Evolutionary conservation across 2,888 invertebrate species (phyloP), one percentile per base, ranked within the genome.

Genomic region (Punctoribates punctum): DNA sequence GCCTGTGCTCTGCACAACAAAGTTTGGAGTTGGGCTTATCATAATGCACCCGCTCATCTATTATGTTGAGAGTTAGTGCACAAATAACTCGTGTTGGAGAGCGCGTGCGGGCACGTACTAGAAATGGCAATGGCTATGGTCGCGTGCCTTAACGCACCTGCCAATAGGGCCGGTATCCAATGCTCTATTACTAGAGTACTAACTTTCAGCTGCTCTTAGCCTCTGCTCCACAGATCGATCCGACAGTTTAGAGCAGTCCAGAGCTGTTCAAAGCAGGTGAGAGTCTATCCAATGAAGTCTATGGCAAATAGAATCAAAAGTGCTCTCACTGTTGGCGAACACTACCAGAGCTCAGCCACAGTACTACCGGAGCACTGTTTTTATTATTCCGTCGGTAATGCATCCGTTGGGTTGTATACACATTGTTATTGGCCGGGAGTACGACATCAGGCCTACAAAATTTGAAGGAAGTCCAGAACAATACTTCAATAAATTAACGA

Each of bases 81-180:
- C 34, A 65, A 65, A 38, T 34, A 34, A 27, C 34, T 29, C 23
- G 27, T 65, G 38, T 6, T 38, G 15, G 34, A 65, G 65, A 27
- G 65, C 65, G 65, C 65, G 65, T 65, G 65, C n/a, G 65, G 38
- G 65, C 65, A 65, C 65, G 65, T 65, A 65, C 34, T 65, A 29
- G 62, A 62, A 42, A 42, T 42, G 42, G 42, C 42, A 42, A 42
- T 20, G 4, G 65, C 13, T 13, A 60, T 60, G n/a, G 65, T 65
- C 65, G 65, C 65, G 65, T 65, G 65, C 38, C 65, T 65, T 15
- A 34, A 11, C 34, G 65, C 65, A 65, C 65, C 65, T 65, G 65
- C 65, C 65, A 65, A 13, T 65, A 38, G 15, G 15, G 34, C n/a
- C 38, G 13, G 11, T 5, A 27, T 17, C 38, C 4, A n/a, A 15